Conservation (phyloP, 2,888 invertebrate species). For the Archips xylosteana region DNA sequence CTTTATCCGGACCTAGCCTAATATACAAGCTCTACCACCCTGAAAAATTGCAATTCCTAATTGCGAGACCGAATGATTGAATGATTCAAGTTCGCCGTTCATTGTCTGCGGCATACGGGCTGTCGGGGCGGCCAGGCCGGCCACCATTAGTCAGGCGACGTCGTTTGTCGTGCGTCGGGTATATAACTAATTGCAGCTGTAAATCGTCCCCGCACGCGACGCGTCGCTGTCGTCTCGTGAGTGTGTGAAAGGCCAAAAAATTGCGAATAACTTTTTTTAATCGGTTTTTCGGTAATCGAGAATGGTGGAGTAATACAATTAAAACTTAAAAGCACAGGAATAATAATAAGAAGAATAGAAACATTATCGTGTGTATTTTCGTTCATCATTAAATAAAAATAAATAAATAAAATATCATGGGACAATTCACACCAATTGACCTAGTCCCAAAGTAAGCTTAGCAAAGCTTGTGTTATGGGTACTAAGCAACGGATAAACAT, state of each 20-base stretch:
- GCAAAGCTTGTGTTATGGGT: too few species aligned
- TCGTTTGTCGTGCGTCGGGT: constrained; percentile 74
- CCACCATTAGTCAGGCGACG: constrained; percentile 71
- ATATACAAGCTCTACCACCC: constrained; percentile 20
- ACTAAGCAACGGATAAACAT: too few species aligned
- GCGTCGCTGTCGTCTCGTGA: constrained; percentile 55
- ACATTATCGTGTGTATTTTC: too few species aligned
- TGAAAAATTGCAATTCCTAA: constrained; percentile 56
- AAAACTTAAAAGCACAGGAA: too few species aligned
- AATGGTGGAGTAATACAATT: background rate
- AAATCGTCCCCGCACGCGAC: constrained; percentile 72
- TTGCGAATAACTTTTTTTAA: constrained; percentile 6
- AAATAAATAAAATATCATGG: too few species aligned
- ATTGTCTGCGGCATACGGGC: constrained; percentile 67
- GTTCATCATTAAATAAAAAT: too few species aligned
- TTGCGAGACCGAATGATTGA: constrained; percentile 67
- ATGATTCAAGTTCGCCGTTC: constrained; percentile 63
- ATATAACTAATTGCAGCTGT: constrained; percentile 80
- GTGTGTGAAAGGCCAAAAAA: constrained; percentile 36
- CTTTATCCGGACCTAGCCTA: constrained; percentile 2
- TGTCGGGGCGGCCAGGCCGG: constrained; percentile 57
- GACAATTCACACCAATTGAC: too few species aligned
- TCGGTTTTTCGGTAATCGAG: background rate
- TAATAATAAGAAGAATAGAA: too few species aligned
- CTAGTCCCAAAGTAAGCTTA: too few species aligned